Evolutionary conservation across 1,140 invertebrate genomes (phyloP), one percentile per base, ranked within the genome.

Genomic region (Diplogasteroides magnus): DNA sequence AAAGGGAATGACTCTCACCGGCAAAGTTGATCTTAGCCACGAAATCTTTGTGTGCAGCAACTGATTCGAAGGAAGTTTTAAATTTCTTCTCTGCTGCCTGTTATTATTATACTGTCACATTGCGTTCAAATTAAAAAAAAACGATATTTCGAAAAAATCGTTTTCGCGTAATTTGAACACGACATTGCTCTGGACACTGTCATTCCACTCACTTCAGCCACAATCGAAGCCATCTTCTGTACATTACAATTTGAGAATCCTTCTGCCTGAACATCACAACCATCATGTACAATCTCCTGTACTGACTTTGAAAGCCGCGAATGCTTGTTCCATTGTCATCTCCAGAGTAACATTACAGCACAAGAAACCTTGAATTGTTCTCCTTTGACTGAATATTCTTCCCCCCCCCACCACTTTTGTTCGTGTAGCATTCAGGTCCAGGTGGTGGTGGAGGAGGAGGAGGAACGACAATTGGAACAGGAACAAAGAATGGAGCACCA

Each of bases 381-480:
- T 19, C 70, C 25, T 57, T 56, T 1, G 3, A 11, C 19, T 15
- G n/a, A 66, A 19, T 28, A 23, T n/a, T 11, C 11, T 0, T 2
- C 11, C 11, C 2, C 6, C 23, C 13, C 27, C 1, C 66, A 69
- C 71, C 71, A 58, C 60, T 64, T 28, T 63, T 63, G 32, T 73
- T 73, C 15, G 72, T 73, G 63, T 75, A 73, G 60, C 72, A 73
- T n/a, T 72, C 71, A n/a, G 72, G 72, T 75, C 72, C 72, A 1
- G 72, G 72, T 1, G 72, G 72, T 1, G 72, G 72, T 27, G 72
- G 72, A 37, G 72, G 72, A 48, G 72, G 72, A 58, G 72, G 68
- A 2, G 72, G 72, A 65, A 73, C 70, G 27, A 73, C 72, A 25
- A 73, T 74, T 31, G 72, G 72, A 11, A 73, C 72, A 23, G 72